Conservation (phyloP, 2,113 vertebrate genomes). For the Lasiurus cinereus region DNA sequence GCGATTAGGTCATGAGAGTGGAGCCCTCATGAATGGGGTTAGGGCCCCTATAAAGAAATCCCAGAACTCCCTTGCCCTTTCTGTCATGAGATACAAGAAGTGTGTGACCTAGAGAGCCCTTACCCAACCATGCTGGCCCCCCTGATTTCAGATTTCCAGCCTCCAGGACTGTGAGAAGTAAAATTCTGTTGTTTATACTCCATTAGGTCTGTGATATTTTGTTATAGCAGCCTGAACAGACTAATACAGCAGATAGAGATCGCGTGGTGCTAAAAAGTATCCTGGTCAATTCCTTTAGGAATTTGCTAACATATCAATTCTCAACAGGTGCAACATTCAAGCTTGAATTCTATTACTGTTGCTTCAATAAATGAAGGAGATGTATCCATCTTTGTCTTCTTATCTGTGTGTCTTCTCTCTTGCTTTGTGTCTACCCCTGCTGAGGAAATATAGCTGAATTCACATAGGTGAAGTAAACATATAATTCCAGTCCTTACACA, state of each 20-base stretch:
- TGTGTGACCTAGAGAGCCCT: not conserved
- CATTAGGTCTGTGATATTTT: not conserved
- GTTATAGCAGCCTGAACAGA: not conserved
- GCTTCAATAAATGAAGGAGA: not conserved
- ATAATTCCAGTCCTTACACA: not conserved
- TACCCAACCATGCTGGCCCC: not conserved
- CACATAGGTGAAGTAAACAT: not conserved
- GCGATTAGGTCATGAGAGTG: not conserved
- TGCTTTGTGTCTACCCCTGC: not conserved
- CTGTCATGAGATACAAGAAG: not conserved
- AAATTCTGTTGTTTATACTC: not conserved
- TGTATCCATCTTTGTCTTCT: conserved; percentile 21
- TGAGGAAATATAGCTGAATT: not conserved
- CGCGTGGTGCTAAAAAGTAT: conserved; percentile 3
- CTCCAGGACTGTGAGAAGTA: not conserved
- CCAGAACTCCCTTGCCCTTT: not conserved
- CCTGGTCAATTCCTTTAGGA: conserved; percentile 8
- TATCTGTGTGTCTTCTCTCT: not conserved
- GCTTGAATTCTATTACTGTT: not conserved
- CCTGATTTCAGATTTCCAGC: not conserved
- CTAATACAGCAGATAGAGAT: not conserved
- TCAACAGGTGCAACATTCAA: conserved; percentile 18
- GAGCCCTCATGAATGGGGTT: not conserved
- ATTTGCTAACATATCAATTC: not conserved
- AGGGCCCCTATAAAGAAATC: not conserved